Percentiles rank a stretch among this genome's conserved stretches.
Conservation (phyloP, 2,888 invertebrate species). For the Hypercompe scribonia region DNA sequence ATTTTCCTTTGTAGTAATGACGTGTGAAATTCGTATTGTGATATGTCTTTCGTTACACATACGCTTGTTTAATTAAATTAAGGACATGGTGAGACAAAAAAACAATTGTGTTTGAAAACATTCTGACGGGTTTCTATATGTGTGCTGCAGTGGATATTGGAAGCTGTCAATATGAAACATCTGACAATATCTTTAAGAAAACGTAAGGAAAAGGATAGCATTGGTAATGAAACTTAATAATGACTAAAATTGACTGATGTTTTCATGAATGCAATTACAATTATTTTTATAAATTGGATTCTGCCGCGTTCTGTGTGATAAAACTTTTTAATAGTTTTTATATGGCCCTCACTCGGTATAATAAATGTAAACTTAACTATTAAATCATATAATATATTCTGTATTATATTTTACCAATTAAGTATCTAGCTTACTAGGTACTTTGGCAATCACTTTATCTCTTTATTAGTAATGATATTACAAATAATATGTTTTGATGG, state of each 20-base stretch:
- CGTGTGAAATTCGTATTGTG: background rate
- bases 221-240: background rate
- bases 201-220: background rate
- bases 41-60: background rate
- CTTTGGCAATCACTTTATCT: background rate
- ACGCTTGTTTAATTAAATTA: background rate
- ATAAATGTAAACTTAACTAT: background rate
- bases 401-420: background rate
- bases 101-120: background rate
- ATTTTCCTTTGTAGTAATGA: slow-evolving; percentile 3
- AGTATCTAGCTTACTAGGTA: background rate
- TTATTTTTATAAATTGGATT: background rate
- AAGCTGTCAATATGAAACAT: no score
- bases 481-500: background rate
- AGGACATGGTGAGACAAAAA: background rate
- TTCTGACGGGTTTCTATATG: background rate
- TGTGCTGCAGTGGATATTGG: no score
- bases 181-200: background rate
- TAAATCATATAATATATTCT: background rate
- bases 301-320: background rate
- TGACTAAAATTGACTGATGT: no score
- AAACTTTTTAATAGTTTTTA: background rate
- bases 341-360: background rate
- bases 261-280: background rate
- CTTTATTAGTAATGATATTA: background rate